These are phyloP conservation scores for Sebastes flavidus DNA, from an alignment of 2,797 vertebrate species.

Conservation along the genomic window DNA sequence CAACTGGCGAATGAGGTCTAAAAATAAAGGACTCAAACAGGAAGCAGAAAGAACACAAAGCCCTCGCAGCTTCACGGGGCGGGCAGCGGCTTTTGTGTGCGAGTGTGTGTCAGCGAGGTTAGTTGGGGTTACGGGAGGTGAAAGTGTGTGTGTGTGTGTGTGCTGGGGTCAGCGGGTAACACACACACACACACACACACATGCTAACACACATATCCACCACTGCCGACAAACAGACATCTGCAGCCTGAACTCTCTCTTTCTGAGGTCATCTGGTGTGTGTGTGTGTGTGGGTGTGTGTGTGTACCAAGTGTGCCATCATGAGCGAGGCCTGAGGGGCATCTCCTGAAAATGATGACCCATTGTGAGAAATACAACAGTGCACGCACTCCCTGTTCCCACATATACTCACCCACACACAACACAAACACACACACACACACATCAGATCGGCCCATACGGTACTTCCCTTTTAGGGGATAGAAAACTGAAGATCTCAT, in stretches of 20 bases:
- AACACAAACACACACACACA: neutral
- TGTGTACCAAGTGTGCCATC: slow-evolving; percentile 1
- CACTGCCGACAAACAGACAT: slow-evolving; percentile 16
- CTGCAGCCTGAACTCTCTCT: slow-evolving; percentile 29
- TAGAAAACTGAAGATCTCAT: too few relatives aligned
- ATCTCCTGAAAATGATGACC: slow-evolving; percentile 49
- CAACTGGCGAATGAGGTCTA: neutral
- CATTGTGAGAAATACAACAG: slow-evolving; percentile 38
- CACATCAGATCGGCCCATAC: neutral
- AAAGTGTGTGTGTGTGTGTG: slow-evolving; percentile 20
- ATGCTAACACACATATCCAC: neutral
- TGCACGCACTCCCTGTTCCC: neutral
- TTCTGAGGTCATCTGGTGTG: neutral
- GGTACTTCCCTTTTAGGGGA: too few relatives aligned
- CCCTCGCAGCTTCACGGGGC: neutral
- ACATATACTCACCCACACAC: neutral
- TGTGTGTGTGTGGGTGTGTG: neutral
- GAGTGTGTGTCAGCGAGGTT: slow-evolving; percentile 7
- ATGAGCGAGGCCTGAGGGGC: neutral
- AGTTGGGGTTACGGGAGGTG: neutral
- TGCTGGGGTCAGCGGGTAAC: neutral
- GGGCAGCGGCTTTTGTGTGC: neutral
- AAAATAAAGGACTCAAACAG: neutral
- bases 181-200: neutral
- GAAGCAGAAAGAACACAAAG: neutral